Conservation (phyloP, 2,113 vertebrate genomes). For the Pelmatolapia mariae region DNA sequence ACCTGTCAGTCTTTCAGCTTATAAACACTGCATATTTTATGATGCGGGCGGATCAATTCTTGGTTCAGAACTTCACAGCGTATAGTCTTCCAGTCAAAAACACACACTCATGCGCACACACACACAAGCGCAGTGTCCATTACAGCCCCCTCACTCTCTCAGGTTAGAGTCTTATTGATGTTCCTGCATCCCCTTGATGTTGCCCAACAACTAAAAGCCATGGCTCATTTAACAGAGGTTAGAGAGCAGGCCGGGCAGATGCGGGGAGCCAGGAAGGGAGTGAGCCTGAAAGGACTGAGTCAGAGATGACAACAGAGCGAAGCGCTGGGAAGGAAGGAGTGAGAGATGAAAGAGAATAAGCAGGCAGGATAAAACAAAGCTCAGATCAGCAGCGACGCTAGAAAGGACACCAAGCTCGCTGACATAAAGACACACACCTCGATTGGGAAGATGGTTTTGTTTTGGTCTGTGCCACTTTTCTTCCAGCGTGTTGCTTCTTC, state of each 20-base stretch:
- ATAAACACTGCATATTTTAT: conserved; percentile 61
- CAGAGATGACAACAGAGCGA: conserved; percentile 13
- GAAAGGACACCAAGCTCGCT: neutral
- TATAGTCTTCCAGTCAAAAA: conserved; percentile 1
- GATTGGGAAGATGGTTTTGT: neutral
- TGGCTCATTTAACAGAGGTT: conserved; percentile 52
- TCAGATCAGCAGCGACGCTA: neutral
- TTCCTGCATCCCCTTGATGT: conserved; percentile 61
- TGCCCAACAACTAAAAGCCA: conserved; percentile 62
- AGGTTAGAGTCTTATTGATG: conserved; percentile 61
- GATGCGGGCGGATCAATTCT: conserved; percentile 44
- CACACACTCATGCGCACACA: neutral
- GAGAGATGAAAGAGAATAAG: neutral
- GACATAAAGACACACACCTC: neutral
- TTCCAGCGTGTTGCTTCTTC: neutral
- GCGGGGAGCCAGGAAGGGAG: conserved; percentile 28
- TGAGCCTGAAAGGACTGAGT: conserved; percentile 21
- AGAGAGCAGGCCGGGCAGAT: conserved; percentile 25
- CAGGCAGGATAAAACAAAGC: neutral
- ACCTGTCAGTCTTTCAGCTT: conserved; percentile 30
- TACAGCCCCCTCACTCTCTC: conserved; percentile 22
- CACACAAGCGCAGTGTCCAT: conserved; percentile 22
- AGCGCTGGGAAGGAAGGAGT: neutral
- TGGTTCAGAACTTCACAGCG: conserved; percentile 41
- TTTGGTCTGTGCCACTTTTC: neutral